phyloP scores from a whole-genome alignment of 92 coral and sea anemone genomes.

The Zoanthus gigantus region DNA sequence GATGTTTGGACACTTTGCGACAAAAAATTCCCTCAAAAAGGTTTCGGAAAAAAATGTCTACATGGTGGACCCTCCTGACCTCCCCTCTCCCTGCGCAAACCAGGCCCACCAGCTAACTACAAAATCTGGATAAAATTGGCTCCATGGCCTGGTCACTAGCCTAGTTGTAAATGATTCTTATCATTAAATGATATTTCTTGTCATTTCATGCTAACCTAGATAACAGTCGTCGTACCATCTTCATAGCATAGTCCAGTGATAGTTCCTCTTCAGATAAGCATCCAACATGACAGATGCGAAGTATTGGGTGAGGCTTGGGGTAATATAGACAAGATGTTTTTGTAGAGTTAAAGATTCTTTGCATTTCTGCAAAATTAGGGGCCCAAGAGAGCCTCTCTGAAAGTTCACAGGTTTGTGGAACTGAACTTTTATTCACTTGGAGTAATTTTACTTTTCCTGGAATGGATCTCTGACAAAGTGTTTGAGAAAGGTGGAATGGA shows the following conservation, averaged over 20 bases:
- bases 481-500: slow-evolving; percentile 41
- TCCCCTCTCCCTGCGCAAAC: no score
- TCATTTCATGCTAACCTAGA: background rate
- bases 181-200: no score
- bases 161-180: no score
- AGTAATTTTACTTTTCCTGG: background rate
- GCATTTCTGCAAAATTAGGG: slow-evolving; percentile 15
- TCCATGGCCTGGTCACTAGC: no score
- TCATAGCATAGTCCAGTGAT: slow-evolving; percentile 23
- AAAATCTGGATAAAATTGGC: no score
- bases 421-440: background rate
- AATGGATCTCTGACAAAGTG: slow-evolving; percentile 6
- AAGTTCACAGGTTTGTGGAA: slow-evolving; percentile 18
- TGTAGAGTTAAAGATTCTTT: background rate
- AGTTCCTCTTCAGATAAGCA: background rate
- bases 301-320: slow-evolving; percentile 25
- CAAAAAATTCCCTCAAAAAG: no score
- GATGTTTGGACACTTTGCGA: no score
- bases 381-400: slow-evolving; percentile 42
- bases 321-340: background rate
- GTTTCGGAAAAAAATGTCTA: no score
- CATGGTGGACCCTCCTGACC: no score
- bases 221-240: slow-evolving; percentile 38
- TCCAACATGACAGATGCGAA: background rate
- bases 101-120: no score